Evolutionary conservation across 2,113 vertebrate species (phyloP), one percentile per base, ranked within the genome.

Genomic region (western clawed frog (Xenopus tropicalis)): DNA sequence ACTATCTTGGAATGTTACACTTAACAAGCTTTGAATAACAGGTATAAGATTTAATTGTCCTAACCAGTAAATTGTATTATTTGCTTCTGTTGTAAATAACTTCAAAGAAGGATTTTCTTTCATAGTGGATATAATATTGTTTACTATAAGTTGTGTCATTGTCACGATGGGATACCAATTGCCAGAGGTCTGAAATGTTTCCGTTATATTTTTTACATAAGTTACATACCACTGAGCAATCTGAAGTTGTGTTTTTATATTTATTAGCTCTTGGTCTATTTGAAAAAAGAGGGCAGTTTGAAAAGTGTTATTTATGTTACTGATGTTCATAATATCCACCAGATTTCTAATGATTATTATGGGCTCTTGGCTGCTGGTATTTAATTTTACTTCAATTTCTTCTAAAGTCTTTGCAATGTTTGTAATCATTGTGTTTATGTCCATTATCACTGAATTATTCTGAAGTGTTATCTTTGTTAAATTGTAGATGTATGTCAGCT

Each of bases 191-290:
- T 57, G 56, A 25, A 69, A 22, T 11, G 65, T 24, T 13, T 69
- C 57, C 20, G 72, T 42, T 25, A 14, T 14, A 63, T 75, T 75
- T 61, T 69, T 69, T 2, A 75, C 14, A 43, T 62, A 69, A 9
- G 12, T 9, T 43, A 69, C 12, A 48, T 69, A 75, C 66, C 66
- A 62, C 65, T 62, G 14, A 54, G 56, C 16, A 22, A 59, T 69
- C 66, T 69, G 44, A 43, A 75, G 24, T 12, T 75, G 66, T 5
- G n/a, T 75, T 61, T 61, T 75, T 23, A 75, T 24, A 37, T 61
- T 54, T n/a, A 37, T 37, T 9, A 37, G 2, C 6, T 37, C 57
- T 61, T 61, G 22, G 29, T 19, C 37, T 43, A 52, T n/a, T 54
- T 61, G 69, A 22, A 48, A n/a, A n/a, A 23, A 75, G 5, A 14